A percentile compares a stretch with the other conserved stretches of the same genome.
Conservation (phyloP, 2,888 invertebrate genomes). For the Drosophila affinis region DNA sequence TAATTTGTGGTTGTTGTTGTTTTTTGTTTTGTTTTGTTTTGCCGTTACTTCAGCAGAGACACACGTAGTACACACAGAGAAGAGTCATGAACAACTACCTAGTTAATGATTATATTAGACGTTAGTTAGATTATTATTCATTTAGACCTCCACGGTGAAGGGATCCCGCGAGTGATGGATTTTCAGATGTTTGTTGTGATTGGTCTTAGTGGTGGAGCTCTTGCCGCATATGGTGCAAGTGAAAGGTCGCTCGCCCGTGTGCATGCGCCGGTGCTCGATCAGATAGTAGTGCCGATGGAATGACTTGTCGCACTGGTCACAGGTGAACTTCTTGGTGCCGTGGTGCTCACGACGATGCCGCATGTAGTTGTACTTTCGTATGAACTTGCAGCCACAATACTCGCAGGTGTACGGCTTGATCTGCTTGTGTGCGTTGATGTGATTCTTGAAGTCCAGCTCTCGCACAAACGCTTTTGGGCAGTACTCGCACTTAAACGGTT, state of each 20-base stretch:
- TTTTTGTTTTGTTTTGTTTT: conserved; percentile 34
- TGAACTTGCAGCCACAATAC: conserved; percentile 94
- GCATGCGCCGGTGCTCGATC: conserved; percentile 93
- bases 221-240: conserved; percentile 95
- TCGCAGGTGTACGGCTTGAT: conserved; percentile 93
- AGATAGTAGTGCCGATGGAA: conserved; percentile 95
- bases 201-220: conserved; percentile 94
- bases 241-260: conserved; percentile 91
- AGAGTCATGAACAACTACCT: conserved; percentile 72
- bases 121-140: conserved; percentile 40
- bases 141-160: conserved; percentile 89
- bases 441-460: conserved; percentile 91
- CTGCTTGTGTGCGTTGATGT: conserved; percentile 93
- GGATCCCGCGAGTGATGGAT: conserved; percentile 95
- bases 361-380: conserved; percentile 94
- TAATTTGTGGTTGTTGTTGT: conserved; percentile 66
- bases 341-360: conserved; percentile 94
- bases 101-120: conserved; percentile 64
- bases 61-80: conserved; percentile 72
- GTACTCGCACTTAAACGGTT: conserved; percentile 92
- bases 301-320: conserved; percentile 90
- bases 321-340: conserved; percentile 90
- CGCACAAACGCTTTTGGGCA: conserved; percentile 94
- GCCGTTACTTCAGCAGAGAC: conserved; percentile 62
- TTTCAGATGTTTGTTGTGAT: conserved; percentile 95